Percentiles rank a stretch among this genome's conserved stretches.
Evolutionary conservation across 2,888 invertebrate species (phyloP).

Genomic region (Mechanitis messenoides): DNA sequence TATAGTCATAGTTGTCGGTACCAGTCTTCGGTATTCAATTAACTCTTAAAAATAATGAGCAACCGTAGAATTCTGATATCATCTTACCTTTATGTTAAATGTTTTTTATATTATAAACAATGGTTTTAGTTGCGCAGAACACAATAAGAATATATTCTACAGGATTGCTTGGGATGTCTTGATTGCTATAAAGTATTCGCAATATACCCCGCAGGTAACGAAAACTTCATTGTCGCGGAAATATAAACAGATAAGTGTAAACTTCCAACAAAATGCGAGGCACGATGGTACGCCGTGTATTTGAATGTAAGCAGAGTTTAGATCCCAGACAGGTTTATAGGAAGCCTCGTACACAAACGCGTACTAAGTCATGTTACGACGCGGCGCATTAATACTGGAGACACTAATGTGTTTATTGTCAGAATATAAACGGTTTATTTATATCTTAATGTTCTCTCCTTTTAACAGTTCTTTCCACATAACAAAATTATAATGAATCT

Average conservation of each 20-base stretch:
- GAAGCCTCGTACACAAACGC: slow-evolving; percentile 28
- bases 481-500: not conserved
- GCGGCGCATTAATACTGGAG: slow-evolving; percentile 25
- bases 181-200: not conserved
- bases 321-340: slow-evolving; percentile 33
- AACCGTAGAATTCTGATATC: not conserved
- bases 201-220: slow-evolving; percentile 31
- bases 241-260: slow-evolving; percentile 25
- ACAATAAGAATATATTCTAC: too few relatives aligned
- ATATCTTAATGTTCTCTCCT: slow-evolving; percentile 17
- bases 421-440: slow-evolving; percentile 25
- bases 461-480: slow-evolving; percentile 3
- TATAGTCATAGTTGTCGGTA: slow-evolving; percentile 56
- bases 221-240: slow-evolving; percentile 40
- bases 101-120: too few relatives aligned
- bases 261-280: slow-evolving; percentile 31
- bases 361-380: slow-evolving; percentile 30
- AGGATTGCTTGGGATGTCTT: not conserved
- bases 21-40: not conserved
- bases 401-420: slow-evolving; percentile 29
- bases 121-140: too few relatives aligned
- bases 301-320: slow-evolving; percentile 35
- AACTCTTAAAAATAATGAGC: not conserved
- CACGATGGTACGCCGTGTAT: slow-evolving; percentile 31
- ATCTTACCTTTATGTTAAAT: too few relatives aligned